These are phyloP conservation scores for Crotalus helleri DNA, from an alignment of 2,113 vertebrate genomes.

Conservation along the genomic window DNA sequence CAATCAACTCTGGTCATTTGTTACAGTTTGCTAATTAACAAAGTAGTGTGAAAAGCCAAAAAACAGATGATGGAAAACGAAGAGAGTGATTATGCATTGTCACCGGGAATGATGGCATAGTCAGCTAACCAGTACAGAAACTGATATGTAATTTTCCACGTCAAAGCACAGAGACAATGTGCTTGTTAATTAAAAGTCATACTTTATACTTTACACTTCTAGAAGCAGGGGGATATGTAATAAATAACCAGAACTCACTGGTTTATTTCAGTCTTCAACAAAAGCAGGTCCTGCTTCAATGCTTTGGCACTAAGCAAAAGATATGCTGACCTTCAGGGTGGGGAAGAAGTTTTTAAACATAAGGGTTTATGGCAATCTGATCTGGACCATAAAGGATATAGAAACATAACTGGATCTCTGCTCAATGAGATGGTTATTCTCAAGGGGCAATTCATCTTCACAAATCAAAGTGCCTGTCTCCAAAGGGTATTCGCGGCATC, in stretches of 20 bases:
- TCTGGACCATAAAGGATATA: conserved; percentile 16
- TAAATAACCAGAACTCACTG: conserved; percentile 49
- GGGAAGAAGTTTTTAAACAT: conserved; percentile 35
- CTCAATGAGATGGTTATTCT: conserved; percentile 11
- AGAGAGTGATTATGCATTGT: conserved; percentile 38
- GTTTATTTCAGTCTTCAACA: conserved; percentile 50
- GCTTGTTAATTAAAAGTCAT: conserved; percentile 63
- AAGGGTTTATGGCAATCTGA: conserved; percentile 24
- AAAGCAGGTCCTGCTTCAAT: conserved; percentile 52
- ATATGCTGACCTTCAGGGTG: conserved; percentile 45
- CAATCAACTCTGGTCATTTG: conserved; percentile 29
- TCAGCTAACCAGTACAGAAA: conserved; percentile 49
- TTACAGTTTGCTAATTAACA: conserved; percentile 30
- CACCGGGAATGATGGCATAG: conserved; percentile 43
- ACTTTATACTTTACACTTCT: conserved; percentile 46
- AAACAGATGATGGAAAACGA: conserved; percentile 30
- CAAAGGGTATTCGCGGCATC: accelerated
- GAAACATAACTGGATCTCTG: conserved; percentile 35
- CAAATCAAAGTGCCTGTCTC: background rate
- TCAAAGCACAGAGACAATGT: conserved; percentile 58
- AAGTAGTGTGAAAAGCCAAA: conserved; percentile 18
- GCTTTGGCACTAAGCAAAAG: conserved; percentile 55
- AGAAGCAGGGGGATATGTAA: conserved; percentile 46
- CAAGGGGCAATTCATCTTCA: background rate
- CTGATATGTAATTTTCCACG: conserved; percentile 63